phyloP scores from a whole-genome alignment of 2,797 vertebrate species.

The Momotus momota region DNA sequence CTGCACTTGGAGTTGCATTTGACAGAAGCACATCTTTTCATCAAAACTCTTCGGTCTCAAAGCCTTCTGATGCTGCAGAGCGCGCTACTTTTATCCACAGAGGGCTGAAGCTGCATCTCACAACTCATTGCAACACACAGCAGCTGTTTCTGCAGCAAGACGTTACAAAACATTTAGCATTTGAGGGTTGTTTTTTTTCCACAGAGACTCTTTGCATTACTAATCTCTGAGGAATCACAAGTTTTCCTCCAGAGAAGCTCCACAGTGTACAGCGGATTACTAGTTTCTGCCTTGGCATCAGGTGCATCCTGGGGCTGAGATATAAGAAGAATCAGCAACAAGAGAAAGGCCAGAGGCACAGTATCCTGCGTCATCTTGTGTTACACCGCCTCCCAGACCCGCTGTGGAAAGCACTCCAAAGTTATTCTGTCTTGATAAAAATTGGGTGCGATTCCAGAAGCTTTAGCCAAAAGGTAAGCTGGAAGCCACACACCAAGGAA shows the following conservation, averaged over 20 bases:
- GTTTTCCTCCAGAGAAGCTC: background rate
- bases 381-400: background rate
- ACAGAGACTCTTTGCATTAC: background rate
- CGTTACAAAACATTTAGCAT: background rate
- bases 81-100: background rate
- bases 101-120: background rate
- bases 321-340: background rate
- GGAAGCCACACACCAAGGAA: background rate
- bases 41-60: background rate
- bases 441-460: background rate
- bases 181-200: background rate
- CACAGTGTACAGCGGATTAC: background rate
- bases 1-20: background rate
- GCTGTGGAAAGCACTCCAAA: background rate
- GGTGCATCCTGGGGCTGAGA: fast-evolving
- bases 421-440: background rate
- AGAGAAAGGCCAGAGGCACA: background rate
- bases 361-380: background rate
- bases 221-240: background rate
- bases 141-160: constrained; percentile 9
- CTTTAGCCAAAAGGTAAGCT: background rate
- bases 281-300: background rate
- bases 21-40: background rate
- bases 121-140: fast-evolving
- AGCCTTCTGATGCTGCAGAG: background rate